Percentiles rank a stretch among this genome's conserved stretches.
phyloP scores from a whole-genome alignment of 1,140 invertebrate genomes.

The Augochlora pura region DNA sequence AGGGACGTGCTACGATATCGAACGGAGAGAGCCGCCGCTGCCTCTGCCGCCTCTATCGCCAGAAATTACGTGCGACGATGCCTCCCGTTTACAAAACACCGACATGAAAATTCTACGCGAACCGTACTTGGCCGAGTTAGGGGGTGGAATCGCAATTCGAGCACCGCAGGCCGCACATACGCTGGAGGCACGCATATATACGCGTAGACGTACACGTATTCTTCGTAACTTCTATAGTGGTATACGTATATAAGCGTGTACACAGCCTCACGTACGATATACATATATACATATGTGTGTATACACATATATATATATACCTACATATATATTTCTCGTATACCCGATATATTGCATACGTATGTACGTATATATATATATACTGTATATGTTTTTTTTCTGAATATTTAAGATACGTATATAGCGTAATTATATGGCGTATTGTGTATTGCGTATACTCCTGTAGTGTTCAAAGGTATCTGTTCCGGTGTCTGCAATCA shows the following conservation, averaged over 20 bases:
- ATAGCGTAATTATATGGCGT: slow-evolving; percentile 59
- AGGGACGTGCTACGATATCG: no score
- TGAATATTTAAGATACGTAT: slow-evolving; percentile 53
- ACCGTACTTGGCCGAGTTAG: not conserved
- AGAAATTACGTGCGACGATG: not conserved
- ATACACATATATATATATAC: slow-evolving; percentile 35
- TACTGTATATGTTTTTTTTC: slow-evolving; percentile 40
- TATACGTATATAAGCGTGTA: slow-evolving; percentile 30
- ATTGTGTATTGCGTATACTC: slow-evolving; percentile 62
- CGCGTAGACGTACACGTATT: slow-evolving; percentile 40
- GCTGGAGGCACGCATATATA: slow-evolving; percentile 57
- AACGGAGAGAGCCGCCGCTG: no score
- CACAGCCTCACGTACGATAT: slow-evolving; percentile 20
- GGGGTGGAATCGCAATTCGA: slow-evolving; percentile 32
- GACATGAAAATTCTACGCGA: not conserved
- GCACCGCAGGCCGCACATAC: slow-evolving; percentile 61
- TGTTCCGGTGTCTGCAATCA: slow-evolving; percentile 65
- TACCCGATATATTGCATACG: slow-evolving; percentile 10
- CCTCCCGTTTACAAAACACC: not conserved
- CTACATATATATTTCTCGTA: slow-evolving; percentile 37
- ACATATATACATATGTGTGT: slow-evolving; percentile 42
- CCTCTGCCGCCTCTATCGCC: no score
- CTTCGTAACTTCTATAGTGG: not conserved
- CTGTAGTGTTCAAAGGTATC: slow-evolving; percentile 61
- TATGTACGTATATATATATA: slow-evolving; percentile 4